Percentiles rank a stretch among this genome's conserved stretches.
Evolutionary conservation across 1,140 invertebrate species (phyloP).

Genomic region (Teleogryllus occipitalis): DNA sequence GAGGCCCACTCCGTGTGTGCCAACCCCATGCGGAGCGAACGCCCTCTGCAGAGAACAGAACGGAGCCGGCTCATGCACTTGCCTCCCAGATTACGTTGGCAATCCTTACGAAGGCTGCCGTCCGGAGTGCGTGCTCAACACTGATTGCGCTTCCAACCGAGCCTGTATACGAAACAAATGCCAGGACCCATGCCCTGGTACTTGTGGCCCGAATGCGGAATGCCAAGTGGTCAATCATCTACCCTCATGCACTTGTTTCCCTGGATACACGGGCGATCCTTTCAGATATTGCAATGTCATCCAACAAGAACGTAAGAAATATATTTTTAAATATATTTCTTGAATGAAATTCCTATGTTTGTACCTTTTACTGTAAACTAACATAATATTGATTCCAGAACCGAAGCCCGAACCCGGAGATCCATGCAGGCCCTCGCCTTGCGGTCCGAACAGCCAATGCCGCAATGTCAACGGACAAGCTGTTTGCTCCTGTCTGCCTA

Average conservation of each 20-base stretch:
- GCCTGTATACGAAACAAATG: constrained; percentile 68
- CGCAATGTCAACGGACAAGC: constrained; percentile 35
- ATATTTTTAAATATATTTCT: constrained; percentile 31
- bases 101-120: constrained; percentile 65
- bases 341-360: too few species aligned
- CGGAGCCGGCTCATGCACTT: constrained; percentile 56
- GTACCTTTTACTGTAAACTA: constrained; percentile 27
- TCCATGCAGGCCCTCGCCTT: constrained; percentile 32
- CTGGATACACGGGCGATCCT: constrained; percentile 66
- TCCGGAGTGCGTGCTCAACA: constrained; percentile 61
- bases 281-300: constrained; percentile 50
- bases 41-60: constrained; percentile 57
- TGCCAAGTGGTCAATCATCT: constrained; percentile 65
- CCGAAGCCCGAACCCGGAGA: constrained; percentile 23
- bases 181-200: constrained; percentile 64
- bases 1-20: constrained; percentile 46
- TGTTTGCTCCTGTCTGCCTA: constrained; percentile 58
- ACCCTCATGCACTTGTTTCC: constrained; percentile 60
- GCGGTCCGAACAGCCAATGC: constrained; percentile 36
- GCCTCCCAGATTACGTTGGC: constrained; percentile 55
- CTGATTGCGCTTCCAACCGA: constrained; percentile 61
- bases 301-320: constrained; percentile 35
- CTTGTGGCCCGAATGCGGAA: constrained; percentile 63
- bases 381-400: constrained; percentile 24
- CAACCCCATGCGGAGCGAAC: constrained; percentile 65